Evolutionary conservation across 2,888 invertebrate species (phyloP).

Genomic region (Stictocephala bisonia): DNA sequence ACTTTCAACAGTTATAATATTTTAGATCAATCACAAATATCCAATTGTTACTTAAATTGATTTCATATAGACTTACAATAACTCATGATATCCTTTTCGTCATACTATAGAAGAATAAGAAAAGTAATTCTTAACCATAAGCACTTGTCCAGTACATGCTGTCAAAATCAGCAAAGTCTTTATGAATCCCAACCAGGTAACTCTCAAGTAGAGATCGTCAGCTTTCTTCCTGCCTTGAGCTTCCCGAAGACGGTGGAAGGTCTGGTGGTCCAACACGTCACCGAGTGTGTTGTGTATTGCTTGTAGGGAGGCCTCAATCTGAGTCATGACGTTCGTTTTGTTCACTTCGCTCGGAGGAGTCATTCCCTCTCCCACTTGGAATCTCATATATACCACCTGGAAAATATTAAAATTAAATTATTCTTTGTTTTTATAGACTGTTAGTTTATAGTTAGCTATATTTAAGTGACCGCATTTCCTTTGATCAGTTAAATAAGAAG

Average conservation of each 20-base stretch:
- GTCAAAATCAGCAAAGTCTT: slow-evolving; percentile 87
- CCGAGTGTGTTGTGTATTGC: slow-evolving; percentile 91
- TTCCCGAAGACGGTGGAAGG: slow-evolving; percentile 95
- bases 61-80: too few relatives aligned
- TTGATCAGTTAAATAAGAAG: too few relatives aligned
- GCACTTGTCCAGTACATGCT: slow-evolving; percentile 91
- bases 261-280: slow-evolving; percentile 93
- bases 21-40: too few relatives aligned
- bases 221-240: slow-evolving; percentile 95
- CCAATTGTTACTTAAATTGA: too few relatives aligned
- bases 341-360: slow-evolving; percentile 85
- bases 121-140: slow-evolving; percentile 93
- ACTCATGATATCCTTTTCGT: too few relatives aligned
- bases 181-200: slow-evolving; percentile 91
- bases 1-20: too few relatives aligned
- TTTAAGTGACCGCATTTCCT: too few relatives aligned
- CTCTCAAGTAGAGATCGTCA: slow-evolving; percentile 95
- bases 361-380: slow-evolving; percentile 93
- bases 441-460: too few relatives aligned
- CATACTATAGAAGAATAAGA: too few relatives aligned
- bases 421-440: too few relatives aligned
- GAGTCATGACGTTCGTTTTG: slow-evolving; percentile 81
- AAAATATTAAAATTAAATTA: too few relatives aligned
- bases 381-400: too few relatives aligned
- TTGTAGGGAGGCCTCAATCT: slow-evolving; percentile 94